Conservation (phyloP, 2,888 invertebrate genomes). For the Phaedon cochleariae region DNA sequence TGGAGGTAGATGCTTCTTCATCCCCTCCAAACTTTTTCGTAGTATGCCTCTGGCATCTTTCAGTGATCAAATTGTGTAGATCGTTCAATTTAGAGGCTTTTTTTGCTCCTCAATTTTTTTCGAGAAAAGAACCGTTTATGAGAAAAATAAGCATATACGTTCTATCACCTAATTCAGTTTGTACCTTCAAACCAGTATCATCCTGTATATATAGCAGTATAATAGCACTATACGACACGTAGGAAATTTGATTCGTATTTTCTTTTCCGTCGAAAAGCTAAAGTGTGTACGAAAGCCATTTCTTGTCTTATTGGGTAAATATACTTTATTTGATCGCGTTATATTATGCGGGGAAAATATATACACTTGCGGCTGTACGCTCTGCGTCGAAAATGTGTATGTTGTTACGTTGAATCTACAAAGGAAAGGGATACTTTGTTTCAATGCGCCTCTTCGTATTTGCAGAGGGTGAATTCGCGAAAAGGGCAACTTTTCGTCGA, state of each 20-base stretch:
- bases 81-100: too few species aligned
- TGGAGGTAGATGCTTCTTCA: too few species aligned
- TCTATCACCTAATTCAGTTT: too few species aligned
- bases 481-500: not conserved
- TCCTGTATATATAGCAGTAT: too few species aligned
- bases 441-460: constrained; percentile 6
- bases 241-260: not conserved
- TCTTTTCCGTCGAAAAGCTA: constrained; percentile 18
- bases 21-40: too few species aligned
- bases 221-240: not conserved
- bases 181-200: too few species aligned
- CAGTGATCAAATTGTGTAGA: too few species aligned
- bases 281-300: constrained; percentile 28
- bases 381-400: constrained; percentile 3
- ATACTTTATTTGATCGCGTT: constrained; percentile 17
- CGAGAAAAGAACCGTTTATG: too few species aligned
- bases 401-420: constrained; percentile 13
- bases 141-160: too few species aligned
- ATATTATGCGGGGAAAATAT: constrained; percentile 10
- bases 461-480: not conserved
- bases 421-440: constrained; percentile 9
- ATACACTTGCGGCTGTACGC: constrained; percentile 4
- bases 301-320: constrained; percentile 32
- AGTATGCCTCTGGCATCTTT: too few species aligned
- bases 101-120: too few species aligned